Evolutionary conservation across 2,888 invertebrate genomes (phyloP).

Genomic region (Danaus chrysippus): DNA sequence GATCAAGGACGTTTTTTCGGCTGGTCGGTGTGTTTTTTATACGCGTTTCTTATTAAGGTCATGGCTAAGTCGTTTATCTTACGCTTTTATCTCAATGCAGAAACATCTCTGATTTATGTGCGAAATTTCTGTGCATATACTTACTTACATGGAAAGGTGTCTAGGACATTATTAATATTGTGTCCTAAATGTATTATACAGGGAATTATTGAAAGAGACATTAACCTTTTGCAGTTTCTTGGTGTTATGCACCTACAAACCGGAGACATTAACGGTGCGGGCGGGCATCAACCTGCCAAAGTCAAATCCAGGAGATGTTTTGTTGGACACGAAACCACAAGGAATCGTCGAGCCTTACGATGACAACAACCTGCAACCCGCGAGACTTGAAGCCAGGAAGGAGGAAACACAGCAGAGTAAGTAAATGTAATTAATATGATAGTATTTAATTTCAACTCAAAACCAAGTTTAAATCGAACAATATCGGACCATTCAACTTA

Average conservation of each 20-base stretch:
- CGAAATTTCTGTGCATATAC: too few species aligned
- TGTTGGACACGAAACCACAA: constrained; percentile 62
- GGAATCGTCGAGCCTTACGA: constrained; percentile 71
- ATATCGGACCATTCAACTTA: neutral
- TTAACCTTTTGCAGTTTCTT: constrained; percentile 78
- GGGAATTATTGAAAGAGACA: neutral
- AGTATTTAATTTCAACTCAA: neutral
- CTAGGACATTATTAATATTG: neutral
- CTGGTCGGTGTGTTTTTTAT: constrained; percentile 8
- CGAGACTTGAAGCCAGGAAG: constrained; percentile 65
- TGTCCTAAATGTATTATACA: too few species aligned
- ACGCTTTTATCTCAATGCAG: too few species aligned
- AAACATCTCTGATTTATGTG: too few species aligned
- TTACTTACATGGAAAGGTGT: too few species aligned
- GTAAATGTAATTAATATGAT: constrained; percentile 28
- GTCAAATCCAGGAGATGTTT: constrained; percentile 73
- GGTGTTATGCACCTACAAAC: constrained; percentile 89
- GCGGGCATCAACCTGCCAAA: constrained; percentile 87
- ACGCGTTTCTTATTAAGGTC: neutral
- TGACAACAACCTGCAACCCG: constrained; percentile 70
- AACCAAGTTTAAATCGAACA: too few species aligned
- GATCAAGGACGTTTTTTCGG: constrained; percentile 19
- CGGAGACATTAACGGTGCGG: constrained; percentile 88
- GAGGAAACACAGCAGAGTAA: constrained; percentile 61
- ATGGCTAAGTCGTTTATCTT: too few species aligned